Conservation (phyloP, 2,888 invertebrate genomes). For the Abscondita cerata region DNA sequence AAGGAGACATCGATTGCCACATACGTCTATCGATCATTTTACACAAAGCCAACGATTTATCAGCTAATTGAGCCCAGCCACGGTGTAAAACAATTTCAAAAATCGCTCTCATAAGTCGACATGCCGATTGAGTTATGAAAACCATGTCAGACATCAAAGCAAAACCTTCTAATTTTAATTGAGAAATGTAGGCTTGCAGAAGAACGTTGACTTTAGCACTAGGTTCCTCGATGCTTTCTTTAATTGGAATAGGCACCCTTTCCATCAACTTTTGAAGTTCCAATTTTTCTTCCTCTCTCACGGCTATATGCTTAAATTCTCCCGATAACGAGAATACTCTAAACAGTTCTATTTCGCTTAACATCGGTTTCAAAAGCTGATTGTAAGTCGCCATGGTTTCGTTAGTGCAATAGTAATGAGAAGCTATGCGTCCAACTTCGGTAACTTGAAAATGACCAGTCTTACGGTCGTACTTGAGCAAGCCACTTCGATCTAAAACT, state of each 20-base stretch:
- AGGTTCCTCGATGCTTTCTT: slow-evolving; percentile 97
- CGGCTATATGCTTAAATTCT: slow-evolving; percentile 93
- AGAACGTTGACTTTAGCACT: slow-evolving; percentile 96
- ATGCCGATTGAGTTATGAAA: slow-evolving; percentile 97
- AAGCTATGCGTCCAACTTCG: slow-evolving; percentile 96
- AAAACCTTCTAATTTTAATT: slow-evolving; percentile 97
- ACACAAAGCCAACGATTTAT: slow-evolving; percentile 93
- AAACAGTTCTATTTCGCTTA: slow-evolving; percentile 97
- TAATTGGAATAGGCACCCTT: slow-evolving; percentile 97
- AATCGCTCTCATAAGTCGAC: slow-evolving; percentile 92
- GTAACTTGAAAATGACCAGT: slow-evolving; percentile 86
- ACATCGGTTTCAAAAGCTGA: slow-evolving; percentile 92
- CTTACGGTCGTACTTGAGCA: slow-evolving; percentile 94
- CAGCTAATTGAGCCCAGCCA: slow-evolving; percentile 97
- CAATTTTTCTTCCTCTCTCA: slow-evolving; percentile 95
- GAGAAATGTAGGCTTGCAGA: slow-evolving; percentile 97
- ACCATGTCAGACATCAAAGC: slow-evolving; percentile 99
- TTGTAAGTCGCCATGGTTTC: slow-evolving; percentile 98
- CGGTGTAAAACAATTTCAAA: slow-evolving; percentile 92
- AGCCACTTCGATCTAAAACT: slow-evolving; percentile 90
- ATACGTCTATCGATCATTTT: slow-evolving; percentile 99
- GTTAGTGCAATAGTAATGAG: slow-evolving; percentile 97
- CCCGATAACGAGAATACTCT: slow-evolving; percentile 97
- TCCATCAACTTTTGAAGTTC: slow-evolving; percentile 94
- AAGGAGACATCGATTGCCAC: slow-evolving; percentile 99